Base-by-base conservation (phyloP, 2,888 invertebrate species). In the Panorpa germanica region DNA sequence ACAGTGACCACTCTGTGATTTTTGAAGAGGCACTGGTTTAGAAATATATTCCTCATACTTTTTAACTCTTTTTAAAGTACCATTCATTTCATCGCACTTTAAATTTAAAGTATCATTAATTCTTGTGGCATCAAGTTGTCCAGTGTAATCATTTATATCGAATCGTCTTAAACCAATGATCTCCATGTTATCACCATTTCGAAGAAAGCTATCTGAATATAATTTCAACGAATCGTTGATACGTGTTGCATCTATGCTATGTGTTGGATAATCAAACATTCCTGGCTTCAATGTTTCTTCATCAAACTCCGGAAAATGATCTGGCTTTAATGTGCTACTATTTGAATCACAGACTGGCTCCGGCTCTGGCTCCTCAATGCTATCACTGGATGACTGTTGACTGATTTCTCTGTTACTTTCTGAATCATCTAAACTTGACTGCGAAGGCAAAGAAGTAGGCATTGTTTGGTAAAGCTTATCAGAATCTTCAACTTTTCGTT, bases 381-480 rank as follows among this genome's bases (percentile, higher is more conserved):
- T 45, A 32, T 46, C 46, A 39, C 46, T 44, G 3, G 52, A 49
- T 7, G 52, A 31, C 11, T 27, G 18, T 11, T n/a, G n/a, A n/a
- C n/a, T n/a, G n/a, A n/a, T n/a, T n/a, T n/a, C n/a, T 24, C 9
- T 13, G 15, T 22, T 21, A 16, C 9, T 14, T 3, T 25, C 11
- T 4, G 19, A 17, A 3, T 40, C 37, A 9, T 38, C 36, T 4
- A 36, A 49, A 38, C 55, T 57, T 29, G 53, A 51, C 41, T 63
- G 62, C 8, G 67, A 66, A 8, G 65, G 61, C 26, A 71, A 53
- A 35, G 63, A 63, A 28, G 64, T 55, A 1, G 75, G 75, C 70
- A 76, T 69, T 11, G 75, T 76, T 52, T 69, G 70, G 47, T 74
- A 75, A 17, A 66, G 48, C 45, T 72, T 72, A 25, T 69, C 66